Conservation (phyloP, 2,113 vertebrate genomes). For the Cariama cristata region DNA sequence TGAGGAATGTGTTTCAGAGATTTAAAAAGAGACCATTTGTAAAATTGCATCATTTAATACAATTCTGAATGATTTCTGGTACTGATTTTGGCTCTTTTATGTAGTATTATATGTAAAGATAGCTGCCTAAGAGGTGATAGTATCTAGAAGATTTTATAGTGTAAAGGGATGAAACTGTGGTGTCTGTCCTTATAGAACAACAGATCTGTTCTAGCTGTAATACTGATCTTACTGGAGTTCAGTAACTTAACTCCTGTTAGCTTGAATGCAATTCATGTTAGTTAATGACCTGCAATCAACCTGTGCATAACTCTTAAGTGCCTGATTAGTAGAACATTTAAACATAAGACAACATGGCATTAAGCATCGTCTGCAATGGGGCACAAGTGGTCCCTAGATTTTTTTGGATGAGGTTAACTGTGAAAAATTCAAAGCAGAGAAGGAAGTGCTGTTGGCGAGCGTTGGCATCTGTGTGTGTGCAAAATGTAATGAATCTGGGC, state of each 20-base stretch:
- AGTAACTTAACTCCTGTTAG: background rate
- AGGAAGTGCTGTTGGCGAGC: background rate
- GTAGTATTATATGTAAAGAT: background rate
- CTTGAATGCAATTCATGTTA: background rate
- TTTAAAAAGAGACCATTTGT: background rate
- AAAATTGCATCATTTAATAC: background rate
- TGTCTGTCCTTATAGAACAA: background rate
- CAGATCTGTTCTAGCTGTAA: background rate
- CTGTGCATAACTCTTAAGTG: background rate
- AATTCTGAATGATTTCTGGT: background rate
- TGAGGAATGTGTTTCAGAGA: background rate
- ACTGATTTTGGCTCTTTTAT: background rate
- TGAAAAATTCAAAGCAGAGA: background rate
- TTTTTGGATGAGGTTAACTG: background rate
- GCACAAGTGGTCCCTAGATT: background rate
- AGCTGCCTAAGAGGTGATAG: background rate
- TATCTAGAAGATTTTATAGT: background rate
- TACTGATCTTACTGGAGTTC: background rate
- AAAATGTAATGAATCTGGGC: rapidly evolving
- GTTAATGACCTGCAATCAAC: background rate
- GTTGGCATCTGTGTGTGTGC: background rate
- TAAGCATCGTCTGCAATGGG: background rate
- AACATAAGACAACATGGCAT: background rate
- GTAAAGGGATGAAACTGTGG: background rate
- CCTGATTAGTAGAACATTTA: background rate